phyloP scores from a whole-genome alignment of 1,140 invertebrate genomes.

The Saccostrea cuccullata region DNA sequence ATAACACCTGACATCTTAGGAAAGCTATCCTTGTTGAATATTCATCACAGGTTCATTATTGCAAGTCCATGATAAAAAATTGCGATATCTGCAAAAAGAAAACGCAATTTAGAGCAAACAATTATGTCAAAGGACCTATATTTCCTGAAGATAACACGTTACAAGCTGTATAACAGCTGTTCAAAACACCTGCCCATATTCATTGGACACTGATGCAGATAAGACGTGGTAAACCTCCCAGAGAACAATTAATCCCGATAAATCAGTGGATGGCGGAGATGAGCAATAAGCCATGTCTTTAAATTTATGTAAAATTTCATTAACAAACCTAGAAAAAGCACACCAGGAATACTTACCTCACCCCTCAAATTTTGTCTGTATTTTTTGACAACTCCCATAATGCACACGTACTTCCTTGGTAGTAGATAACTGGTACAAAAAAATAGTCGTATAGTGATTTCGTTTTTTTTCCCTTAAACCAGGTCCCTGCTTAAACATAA shows the following conservation, averaged over 20 bases:
- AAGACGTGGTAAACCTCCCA: too few relatives aligned
- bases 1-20: slow-evolving; percentile 69
- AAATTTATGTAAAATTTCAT: not conserved
- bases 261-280: not conserved
- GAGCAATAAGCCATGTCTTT: not conserved
- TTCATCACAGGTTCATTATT: not conserved
- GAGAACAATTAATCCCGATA: not conserved
- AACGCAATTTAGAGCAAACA: too few relatives aligned
- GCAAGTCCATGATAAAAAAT: not conserved
- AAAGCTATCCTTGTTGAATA: not conserved
- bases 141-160: not conserved
- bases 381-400: slow-evolving; percentile 26
- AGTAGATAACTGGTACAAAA: not conserved
- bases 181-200: not conserved
- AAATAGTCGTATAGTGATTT: not conserved
- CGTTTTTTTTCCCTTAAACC: too few relatives aligned
- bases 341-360: not conserved
- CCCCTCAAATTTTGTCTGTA: not conserved
- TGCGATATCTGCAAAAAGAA: not conserved
- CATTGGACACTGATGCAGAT: too few relatives aligned
- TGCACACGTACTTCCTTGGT: not conserved
- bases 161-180: not conserved
- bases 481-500: too few relatives aligned
- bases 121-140: too few relatives aligned
- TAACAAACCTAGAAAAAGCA: not conserved